Percentiles rank a stretch among this genome's conserved stretches.
phyloP scores from a whole-genome alignment of 2,797 vertebrate species.

The Centropyge bicolor region DNA sequence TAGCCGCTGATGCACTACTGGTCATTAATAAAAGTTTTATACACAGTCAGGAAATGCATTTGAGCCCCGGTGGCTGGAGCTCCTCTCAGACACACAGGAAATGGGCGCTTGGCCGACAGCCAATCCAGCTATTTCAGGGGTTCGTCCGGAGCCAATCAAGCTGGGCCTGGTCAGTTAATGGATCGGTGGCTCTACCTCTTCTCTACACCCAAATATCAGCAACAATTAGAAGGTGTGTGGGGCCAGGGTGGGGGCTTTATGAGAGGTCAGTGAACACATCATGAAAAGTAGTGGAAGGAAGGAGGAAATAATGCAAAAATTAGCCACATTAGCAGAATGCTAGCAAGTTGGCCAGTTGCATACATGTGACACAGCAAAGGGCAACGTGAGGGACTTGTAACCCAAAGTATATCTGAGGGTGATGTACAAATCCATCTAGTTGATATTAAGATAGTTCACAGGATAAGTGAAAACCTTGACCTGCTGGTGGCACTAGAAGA shows the following conservation, averaged over 20 bases:
- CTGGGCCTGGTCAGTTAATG: constrained; percentile 82
- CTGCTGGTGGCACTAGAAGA: too few species aligned
- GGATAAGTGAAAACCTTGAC: too few species aligned
- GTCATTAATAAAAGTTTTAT: constrained; percentile 91
- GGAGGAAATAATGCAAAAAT: background rate
- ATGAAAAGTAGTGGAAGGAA: constrained; percentile 3
- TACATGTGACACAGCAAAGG: background rate
- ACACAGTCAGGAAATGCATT: constrained; percentile 90
- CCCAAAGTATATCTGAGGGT: too few species aligned
- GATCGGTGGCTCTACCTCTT: constrained; percentile 73
- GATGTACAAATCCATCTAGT: too few species aligned
- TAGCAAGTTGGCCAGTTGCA: background rate
- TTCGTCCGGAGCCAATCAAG: constrained; percentile 83
- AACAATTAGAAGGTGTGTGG: constrained; percentile 66
- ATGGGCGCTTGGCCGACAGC: constrained; percentile 85
- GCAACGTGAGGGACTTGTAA: too few species aligned
- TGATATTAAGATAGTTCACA: too few species aligned
- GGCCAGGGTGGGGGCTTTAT: background rate
- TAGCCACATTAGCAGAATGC: background rate
- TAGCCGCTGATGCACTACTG: constrained; percentile 86
- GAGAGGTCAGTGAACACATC: background rate
- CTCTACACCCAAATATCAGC: constrained; percentile 79
- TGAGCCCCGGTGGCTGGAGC: constrained; percentile 83
- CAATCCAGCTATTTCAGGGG: constrained; percentile 86
- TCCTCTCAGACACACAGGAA: constrained; percentile 89